These are phyloP conservation scores for Psophia crepitans DNA, from an alignment of 2,113 vertebrate genomes.

Conservation along the genomic window DNA sequence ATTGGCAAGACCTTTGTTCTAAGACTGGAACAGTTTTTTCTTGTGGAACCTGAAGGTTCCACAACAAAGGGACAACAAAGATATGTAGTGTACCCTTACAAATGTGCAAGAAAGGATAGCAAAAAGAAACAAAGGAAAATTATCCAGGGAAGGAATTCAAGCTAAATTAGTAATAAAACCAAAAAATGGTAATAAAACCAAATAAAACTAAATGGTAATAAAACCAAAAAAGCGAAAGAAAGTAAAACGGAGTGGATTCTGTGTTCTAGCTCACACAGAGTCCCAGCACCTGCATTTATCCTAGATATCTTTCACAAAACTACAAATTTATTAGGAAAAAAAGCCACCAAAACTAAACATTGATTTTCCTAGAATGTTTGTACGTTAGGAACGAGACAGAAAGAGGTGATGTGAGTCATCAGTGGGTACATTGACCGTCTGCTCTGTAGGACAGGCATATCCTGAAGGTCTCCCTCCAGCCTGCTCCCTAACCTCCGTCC, in stretches of 20 bases:
- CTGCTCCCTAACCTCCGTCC: background rate
- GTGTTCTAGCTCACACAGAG: background rate
- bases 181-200: background rate
- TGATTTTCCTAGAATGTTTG: background rate
- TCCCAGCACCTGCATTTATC: background rate
- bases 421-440: accelerated
- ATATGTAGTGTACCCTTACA: background rate
- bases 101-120: background rate
- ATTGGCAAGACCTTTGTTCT: background rate
- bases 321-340: background rate
- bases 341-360: no score
- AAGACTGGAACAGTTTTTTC: background rate
- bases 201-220: no score
- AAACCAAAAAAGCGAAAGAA: background rate
- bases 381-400: accelerated
- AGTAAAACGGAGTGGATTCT: background rate
- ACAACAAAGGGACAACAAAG: no score
- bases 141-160: background rate
- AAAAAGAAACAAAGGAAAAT: background rate
- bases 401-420: background rate
- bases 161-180: background rate
- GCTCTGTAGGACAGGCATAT: background rate
- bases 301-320: background rate
- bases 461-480: background rate
- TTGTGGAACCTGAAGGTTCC: background rate